A percentile compares a stretch with the other conserved stretches of the same genome.
phyloP scores from a whole-genome alignment of 2,888 invertebrate species.

The Philereme vetulata region DNA sequence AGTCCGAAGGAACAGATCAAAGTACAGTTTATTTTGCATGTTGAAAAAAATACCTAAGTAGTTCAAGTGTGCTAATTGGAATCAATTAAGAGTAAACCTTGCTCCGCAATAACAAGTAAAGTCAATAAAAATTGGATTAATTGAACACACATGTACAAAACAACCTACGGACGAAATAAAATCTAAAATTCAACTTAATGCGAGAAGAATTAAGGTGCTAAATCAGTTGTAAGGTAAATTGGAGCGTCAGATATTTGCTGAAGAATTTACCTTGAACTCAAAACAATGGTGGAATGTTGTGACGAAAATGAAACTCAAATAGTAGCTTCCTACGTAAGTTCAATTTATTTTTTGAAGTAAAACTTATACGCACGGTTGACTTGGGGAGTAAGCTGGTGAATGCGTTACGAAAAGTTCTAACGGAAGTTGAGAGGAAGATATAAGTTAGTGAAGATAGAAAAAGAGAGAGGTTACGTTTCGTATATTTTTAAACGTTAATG shows the following conservation, averaged over 20 bases:
- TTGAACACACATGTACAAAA: slow-evolving; percentile 15
- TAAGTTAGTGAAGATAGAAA: too few relatives aligned
- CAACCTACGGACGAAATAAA: not conserved
- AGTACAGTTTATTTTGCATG: too few relatives aligned
- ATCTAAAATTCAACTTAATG: slow-evolving; percentile 17
- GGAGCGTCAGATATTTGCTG: slow-evolving; percentile 39
- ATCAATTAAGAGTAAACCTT: slow-evolving; percentile 12
- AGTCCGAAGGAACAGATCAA: too few relatives aligned
- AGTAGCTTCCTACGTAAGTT: not conserved
- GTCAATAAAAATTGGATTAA: slow-evolving; percentile 29
- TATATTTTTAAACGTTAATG: too few relatives aligned
- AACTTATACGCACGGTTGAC: too few relatives aligned
- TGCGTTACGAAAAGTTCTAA: too few relatives aligned
- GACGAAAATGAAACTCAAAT: slow-evolving; percentile 61
- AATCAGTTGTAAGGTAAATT: slow-evolving; percentile 29
- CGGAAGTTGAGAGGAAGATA: too few relatives aligned
- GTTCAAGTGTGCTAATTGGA: slow-evolving; percentile 1
- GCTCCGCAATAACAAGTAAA: slow-evolving; percentile 18
- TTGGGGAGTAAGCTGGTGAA: too few relatives aligned
- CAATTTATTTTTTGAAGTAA: not conserved
- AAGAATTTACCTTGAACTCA: slow-evolving; percentile 68
- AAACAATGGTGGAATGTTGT: slow-evolving; percentile 55
- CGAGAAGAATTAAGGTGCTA: slow-evolving; percentile 3
- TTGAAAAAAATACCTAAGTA: too few relatives aligned
- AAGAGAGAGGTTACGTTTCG: too few relatives aligned